These are phyloP conservation scores for Gonocerus acuteangulatus DNA, from an alignment of 2,888 invertebrate genomes.

Conservation along the genomic window DNA sequence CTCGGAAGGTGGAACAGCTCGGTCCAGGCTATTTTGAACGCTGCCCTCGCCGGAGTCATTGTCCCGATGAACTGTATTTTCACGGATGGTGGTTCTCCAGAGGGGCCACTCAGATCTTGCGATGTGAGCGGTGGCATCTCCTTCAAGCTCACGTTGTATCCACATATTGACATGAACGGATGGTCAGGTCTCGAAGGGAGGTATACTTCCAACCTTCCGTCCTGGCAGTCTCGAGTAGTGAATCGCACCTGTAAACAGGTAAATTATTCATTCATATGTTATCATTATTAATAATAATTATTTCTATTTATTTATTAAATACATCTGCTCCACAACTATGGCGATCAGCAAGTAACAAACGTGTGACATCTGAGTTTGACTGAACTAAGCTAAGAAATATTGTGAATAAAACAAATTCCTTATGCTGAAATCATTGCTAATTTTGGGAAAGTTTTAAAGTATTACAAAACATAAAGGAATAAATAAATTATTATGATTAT, in stretches of 20 bases:
- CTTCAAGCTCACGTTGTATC: slow-evolving; percentile 74
- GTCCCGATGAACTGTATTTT: slow-evolving; percentile 49
- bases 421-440: too few species aligned
- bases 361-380: too few species aligned
- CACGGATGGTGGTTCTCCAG: slow-evolving; percentile 45
- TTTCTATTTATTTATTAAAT: too few species aligned
- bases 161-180: slow-evolving; percentile 73
- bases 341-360: too few species aligned
- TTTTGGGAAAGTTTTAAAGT: too few species aligned
- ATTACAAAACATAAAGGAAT: too few species aligned
- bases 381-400: too few species aligned
- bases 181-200: slow-evolving; percentile 56
- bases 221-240: slow-evolving; percentile 74
- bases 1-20: slow-evolving; percentile 78
- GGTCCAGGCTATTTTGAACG: slow-evolving; percentile 85
- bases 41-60: slow-evolving; percentile 69
- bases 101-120: slow-evolving; percentile 48
- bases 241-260: slow-evolving; percentile 47
- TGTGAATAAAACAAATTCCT: too few species aligned
- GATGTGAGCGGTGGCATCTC: slow-evolving; percentile 58
- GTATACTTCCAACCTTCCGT: slow-evolving; percentile 77
- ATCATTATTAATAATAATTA: too few species aligned
- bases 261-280: too few species aligned
- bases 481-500: too few species aligned
- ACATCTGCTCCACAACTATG: too few species aligned